Evolutionary conservation across 1,140 invertebrate genomes (phyloP).

Genomic region (Apocrypta bakeri): DNA sequence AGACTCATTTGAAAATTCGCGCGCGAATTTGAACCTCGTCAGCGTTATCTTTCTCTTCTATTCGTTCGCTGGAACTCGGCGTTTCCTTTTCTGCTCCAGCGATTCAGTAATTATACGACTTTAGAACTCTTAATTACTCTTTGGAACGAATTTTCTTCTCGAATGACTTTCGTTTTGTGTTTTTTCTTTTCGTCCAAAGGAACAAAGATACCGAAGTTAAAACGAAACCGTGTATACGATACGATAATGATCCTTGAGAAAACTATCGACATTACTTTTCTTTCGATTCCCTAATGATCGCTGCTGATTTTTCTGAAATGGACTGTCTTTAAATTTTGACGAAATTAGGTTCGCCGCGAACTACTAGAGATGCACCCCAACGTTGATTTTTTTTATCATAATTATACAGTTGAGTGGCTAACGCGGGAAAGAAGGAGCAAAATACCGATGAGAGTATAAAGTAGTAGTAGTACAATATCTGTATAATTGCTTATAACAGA

Average conservation of each 20-base stretch:
- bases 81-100: neutral
- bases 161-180: too few relatives aligned
- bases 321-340: too few relatives aligned
- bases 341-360: too few relatives aligned
- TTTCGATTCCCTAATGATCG: too few relatives aligned
- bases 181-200: too few relatives aligned
- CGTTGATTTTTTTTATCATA: too few relatives aligned
- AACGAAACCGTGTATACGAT: too few relatives aligned
- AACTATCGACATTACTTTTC: too few relatives aligned
- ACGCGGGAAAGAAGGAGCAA: neutral
- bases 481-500: too few relatives aligned
- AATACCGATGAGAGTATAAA: neutral
- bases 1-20: neutral
- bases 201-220: too few relatives aligned
- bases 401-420: conserved; percentile 27
- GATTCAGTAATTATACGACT: conserved; percentile 31
- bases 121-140: conserved; percentile 46
- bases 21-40: neutral
- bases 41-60: neutral
- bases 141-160: conserved; percentile 3
- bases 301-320: conserved; percentile 51
- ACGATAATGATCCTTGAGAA: too few relatives aligned
- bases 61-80: neutral
- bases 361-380: too few relatives aligned
- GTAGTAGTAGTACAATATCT: neutral